Percentiles rank a stretch among this genome's conserved stretches.
phyloP scores from a whole-genome alignment of 2,888 invertebrate species.

The Drosophila merina region DNA sequence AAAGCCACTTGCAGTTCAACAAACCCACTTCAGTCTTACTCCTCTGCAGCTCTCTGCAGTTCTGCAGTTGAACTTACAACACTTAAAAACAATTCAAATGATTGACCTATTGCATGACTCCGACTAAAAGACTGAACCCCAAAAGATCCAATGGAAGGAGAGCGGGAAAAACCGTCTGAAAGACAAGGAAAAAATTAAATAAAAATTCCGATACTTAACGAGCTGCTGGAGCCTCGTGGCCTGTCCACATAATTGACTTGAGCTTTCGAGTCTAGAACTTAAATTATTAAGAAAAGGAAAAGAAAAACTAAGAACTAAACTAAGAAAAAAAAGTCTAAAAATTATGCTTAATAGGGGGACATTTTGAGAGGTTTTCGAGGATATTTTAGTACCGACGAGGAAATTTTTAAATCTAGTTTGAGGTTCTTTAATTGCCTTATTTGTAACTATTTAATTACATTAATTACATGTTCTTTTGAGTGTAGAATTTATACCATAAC shows the following conservation, averaged over 20 bases:
- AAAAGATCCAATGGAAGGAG: slow-evolving; percentile 30
- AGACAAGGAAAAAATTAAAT: slow-evolving; percentile 19
- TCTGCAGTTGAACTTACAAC: slow-evolving; percentile 60
- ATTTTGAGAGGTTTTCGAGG: too few species aligned
- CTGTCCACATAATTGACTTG: slow-evolving; percentile 69
- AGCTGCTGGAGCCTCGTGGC: slow-evolving; percentile 66
- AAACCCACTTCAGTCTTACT: slow-evolving; percentile 9
- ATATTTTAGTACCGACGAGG: too few species aligned
- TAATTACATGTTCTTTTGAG: too few species aligned
- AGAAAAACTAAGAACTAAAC: background rate
- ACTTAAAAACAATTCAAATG: slow-evolving; percentile 77
- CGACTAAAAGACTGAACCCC: slow-evolving; percentile 34
- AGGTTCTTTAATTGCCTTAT: too few species aligned
- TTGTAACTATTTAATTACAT: too few species aligned
- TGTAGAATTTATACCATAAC: too few species aligned
- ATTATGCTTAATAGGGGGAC: too few species aligned
- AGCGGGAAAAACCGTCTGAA: slow-evolving; percentile 1
- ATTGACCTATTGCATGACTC: slow-evolving; percentile 74
- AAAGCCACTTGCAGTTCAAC: slow-evolving; percentile 20
- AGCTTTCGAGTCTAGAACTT: slow-evolving; percentile 48
- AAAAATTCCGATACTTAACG: slow-evolving; percentile 57
- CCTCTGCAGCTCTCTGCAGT: slow-evolving; percentile 1
- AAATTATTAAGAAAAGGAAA: slow-evolving; percentile 21
- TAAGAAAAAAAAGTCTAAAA: too few species aligned
- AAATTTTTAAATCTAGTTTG: too few species aligned